Percentiles rank a stretch among this genome's conserved stretches.
phyloP scores from a whole-genome alignment of 1,140 invertebrate genomes.

The Calephelis virginiensis region DNA sequence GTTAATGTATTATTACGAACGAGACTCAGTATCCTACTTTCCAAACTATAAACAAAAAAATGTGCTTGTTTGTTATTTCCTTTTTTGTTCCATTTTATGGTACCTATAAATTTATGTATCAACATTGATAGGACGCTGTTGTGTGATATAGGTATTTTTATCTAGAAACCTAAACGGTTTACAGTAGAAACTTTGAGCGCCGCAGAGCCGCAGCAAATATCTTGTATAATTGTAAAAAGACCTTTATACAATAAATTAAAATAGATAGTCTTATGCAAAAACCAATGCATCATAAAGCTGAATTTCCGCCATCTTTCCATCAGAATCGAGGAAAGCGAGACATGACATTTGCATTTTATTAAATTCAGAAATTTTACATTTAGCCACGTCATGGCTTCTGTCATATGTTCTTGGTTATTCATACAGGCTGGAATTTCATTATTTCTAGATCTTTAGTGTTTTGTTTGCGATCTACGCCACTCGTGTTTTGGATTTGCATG shows the following conservation, averaged over 20 bases:
- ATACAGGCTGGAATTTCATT: slow-evolving; percentile 18
- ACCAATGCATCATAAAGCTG: slow-evolving; percentile 21
- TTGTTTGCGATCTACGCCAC: slow-evolving; percentile 1
- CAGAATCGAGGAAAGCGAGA: slow-evolving; percentile 24
- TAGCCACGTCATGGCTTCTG: slow-evolving; percentile 20
- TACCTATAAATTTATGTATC: too few relatives aligned
- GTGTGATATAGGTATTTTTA: too few relatives aligned
- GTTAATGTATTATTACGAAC: too few relatives aligned
- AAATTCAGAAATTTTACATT: slow-evolving; percentile 42
- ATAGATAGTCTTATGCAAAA: slow-evolving; percentile 2
- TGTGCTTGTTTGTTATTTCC: too few relatives aligned
- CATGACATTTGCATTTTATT: slow-evolving; percentile 37
- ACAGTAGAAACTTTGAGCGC: too few relatives aligned
- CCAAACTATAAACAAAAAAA: too few relatives aligned
- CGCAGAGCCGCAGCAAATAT: too few relatives aligned
- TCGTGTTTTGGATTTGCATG: slow-evolving; percentile 10
- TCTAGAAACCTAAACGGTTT: too few relatives aligned
- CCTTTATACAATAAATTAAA: neutral
- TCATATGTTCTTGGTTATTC: slow-evolving; percentile 20
- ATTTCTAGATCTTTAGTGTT: slow-evolving; percentile 11
- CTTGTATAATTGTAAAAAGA: too few relatives aligned
- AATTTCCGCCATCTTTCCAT: slow-evolving; percentile 24
- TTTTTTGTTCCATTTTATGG: too few relatives aligned
- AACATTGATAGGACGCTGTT: too few relatives aligned
- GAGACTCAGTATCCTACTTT: too few relatives aligned